These are phyloP conservation scores for Darevskia nairensis DNA, from an alignment of 2,797 vertebrate species.

Conservation along the genomic window DNA sequence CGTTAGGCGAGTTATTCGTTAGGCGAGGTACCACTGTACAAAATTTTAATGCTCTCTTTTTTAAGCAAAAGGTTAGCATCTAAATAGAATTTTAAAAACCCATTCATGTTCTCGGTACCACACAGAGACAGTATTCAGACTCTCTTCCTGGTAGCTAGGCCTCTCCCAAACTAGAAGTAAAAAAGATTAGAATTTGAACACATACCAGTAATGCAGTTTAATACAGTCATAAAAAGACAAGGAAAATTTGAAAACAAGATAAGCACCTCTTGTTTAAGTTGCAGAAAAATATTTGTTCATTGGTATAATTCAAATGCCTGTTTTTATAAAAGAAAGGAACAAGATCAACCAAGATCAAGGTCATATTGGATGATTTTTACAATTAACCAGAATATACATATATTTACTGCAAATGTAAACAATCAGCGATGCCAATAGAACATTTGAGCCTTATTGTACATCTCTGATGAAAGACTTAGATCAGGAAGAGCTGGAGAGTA, in stretches of 20 bases:
- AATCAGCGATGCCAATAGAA: slow-evolving; percentile 58
- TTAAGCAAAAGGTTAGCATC: no score
- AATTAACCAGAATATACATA: slow-evolving; percentile 47
- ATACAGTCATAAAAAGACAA: neutral
- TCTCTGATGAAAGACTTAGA: slow-evolving; percentile 63
- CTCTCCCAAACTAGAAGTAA: neutral
- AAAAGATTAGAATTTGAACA: neutral
- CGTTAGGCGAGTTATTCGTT: no score
- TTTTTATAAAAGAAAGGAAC: neutral
- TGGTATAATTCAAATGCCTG: neutral
- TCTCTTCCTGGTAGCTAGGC: neutral
- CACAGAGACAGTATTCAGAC: neutral
- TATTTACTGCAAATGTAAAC: slow-evolving; percentile 36
- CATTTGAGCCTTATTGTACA: slow-evolving; percentile 57
- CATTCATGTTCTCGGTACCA: no score
- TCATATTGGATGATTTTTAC: slow-evolving; percentile 51
- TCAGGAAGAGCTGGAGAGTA: slow-evolving; percentile 56
- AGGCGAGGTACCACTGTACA: no score
- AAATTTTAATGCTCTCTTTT: no score
- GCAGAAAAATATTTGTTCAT: neutral
- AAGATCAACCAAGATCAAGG: neutral
- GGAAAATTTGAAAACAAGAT: neutral
- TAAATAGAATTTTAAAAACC: no score
- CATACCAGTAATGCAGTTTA: neutral
- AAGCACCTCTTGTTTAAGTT: neutral